Base-by-base conservation (phyloP, 2,888 invertebrate genomes). In the Norana najaformis region DNA sequence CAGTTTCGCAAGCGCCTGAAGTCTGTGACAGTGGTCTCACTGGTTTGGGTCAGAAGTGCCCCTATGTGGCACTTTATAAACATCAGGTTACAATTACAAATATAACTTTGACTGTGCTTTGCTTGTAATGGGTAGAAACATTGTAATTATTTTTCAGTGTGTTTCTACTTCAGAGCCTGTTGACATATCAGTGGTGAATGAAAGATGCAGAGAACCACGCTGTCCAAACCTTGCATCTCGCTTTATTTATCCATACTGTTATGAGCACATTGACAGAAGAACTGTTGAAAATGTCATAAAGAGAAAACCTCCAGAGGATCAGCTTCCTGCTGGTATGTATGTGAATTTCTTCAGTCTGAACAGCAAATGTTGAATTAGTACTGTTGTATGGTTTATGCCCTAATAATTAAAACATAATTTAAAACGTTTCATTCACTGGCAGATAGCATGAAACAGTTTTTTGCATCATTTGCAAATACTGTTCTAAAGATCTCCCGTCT, bases 171-270 rank as follows among this genome's bases (percentile, higher is more conserved):
- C 85, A 85, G 85, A 85, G 0, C 37, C 36, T 36, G 85, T 85
- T 35, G 85, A 85, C 8, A n/a, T 85, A 6, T 85, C 85, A 3
- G 35, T 85, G 85, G 85, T 85, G 85, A 85, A 85, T 37, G 85
- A 85, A 85, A 85, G 85, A 85, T 85, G 85, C 85, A 85, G 35
- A 16, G 85, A 85, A 36, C 5, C 85, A 37, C 36, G 85, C 35
- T 85, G 85, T 36, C 36, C 85, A 36, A 85, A 85, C 37, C 6
- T 85, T 30, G 85, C 85, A n/a, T 85, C 85, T 36, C 35, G 85
- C 16, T 85, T 85, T 85, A 85, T 85, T 85, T 85, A 85, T 85
- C 85, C 85, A 23, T 85, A 85, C 85, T 85, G 85, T 37, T 85
- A 85, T 23, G 85, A 85, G 37, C 85, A 85, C 36, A 85, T 85